Percentiles rank a stretch among this genome's conserved stretches.
Evolutionary conservation across 2,113 vertebrate species (phyloP).

Genomic region (Ahaetulla prasina): DNA sequence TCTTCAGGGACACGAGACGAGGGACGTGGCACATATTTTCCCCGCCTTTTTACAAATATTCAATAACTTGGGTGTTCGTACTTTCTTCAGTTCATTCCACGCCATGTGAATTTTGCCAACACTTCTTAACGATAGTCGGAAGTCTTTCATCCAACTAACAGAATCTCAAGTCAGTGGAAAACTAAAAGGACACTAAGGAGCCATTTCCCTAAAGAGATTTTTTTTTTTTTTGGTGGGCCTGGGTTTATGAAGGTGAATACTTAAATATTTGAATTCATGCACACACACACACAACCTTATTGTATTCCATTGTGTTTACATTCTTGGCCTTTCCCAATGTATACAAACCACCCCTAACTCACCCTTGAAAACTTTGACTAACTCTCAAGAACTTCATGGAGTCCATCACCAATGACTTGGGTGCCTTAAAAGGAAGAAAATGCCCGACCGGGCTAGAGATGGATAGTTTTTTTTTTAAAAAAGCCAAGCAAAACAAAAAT

Average conservation of each 20-base stretch:
- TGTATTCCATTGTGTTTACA: not conserved
- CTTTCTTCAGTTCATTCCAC: not conserved
- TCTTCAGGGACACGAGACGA: not conserved
- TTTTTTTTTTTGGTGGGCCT: not conserved
- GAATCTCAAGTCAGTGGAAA: not conserved
- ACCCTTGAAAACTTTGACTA: accelerated
- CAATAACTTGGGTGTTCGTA: not conserved
- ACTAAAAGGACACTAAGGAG: not conserved
- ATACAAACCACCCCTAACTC: not conserved
- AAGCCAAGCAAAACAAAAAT: constrained; percentile 2
- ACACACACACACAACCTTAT: not conserved
- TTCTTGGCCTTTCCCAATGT: not conserved
- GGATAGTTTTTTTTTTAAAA: not conserved
- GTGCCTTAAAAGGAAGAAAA: not conserved
- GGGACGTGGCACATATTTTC: not conserved
- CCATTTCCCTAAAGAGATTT: constrained; percentile 6
- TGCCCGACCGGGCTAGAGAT: constrained; percentile 3
- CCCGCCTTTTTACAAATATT: not conserved
- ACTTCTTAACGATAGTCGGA: constrained; percentile 9
- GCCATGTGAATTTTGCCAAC: not conserved
- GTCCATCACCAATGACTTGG: not conserved
- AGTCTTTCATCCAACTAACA: not conserved
- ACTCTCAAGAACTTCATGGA: not conserved
- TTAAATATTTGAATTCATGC: not conserved
- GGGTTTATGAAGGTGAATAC: not conserved